These are phyloP conservation scores for Scrobipalpa atriplicella DNA, from an alignment of 2,888 invertebrate species.

Conservation along the genomic window DNA sequence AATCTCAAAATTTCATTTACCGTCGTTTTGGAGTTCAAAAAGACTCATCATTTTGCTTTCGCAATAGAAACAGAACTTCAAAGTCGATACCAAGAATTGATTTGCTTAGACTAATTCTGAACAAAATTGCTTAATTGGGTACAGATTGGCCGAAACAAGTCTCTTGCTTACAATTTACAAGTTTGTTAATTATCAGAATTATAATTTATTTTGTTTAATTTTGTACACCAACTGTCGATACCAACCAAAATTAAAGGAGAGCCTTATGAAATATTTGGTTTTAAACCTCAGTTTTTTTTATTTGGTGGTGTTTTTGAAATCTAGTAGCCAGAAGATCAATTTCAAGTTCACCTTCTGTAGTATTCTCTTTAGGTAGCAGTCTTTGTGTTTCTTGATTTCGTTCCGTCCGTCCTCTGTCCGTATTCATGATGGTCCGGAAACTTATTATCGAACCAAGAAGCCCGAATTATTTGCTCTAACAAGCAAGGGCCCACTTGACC, in stretches of 20 bases:
- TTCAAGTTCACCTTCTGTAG: no score
- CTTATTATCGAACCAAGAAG: neutral
- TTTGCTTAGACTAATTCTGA: conserved; percentile 13
- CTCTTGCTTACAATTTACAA: neutral
- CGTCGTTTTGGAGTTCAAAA: neutral
- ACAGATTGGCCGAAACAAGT: neutral
- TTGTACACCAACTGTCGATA: neutral
- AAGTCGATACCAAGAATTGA: conserved; percentile 17
- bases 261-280: no score
- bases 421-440: neutral
- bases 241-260: no score
- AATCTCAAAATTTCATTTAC: conserved; percentile 8
- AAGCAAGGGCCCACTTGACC: neutral
- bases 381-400: no score
- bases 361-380: no score
- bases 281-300: no score
- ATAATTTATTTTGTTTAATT: neutral
- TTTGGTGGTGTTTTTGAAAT: no score
- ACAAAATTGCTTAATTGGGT: conserved; percentile 14
- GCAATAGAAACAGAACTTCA: conserved; percentile 24
- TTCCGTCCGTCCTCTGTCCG: no score
- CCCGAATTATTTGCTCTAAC: neutral
- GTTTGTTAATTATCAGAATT: neutral
- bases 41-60: conserved; percentile 14
- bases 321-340: no score